A percentile compares a stretch with the other conserved stretches of the same genome.
phyloP scores from a whole-genome alignment of 2,888 invertebrate species.

The Dusona sp. region DNA sequence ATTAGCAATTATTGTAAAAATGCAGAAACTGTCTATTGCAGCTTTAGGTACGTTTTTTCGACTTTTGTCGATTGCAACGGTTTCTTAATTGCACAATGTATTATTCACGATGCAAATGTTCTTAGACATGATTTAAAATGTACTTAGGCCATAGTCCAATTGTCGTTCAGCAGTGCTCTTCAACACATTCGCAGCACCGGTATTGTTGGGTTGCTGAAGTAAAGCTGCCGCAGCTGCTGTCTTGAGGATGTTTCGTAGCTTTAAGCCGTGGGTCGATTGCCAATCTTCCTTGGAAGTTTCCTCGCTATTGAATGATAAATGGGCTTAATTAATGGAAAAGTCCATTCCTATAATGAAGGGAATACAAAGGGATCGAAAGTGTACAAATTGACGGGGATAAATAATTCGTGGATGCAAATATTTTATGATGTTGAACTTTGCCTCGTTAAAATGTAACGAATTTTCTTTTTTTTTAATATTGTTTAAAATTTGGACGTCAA shows the following conservation, averaged over 20 bases:
- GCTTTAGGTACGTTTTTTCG: neutral
- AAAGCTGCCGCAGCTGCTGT: constrained; percentile 76
- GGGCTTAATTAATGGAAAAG: neutral
- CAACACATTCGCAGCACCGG: constrained; percentile 75
- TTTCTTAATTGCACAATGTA: neutral
- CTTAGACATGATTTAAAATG: constrained; percentile 41
- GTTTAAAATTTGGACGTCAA: neutral
- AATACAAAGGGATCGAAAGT: neutral
- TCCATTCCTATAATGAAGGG: neutral
- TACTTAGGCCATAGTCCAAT: constrained; percentile 80
- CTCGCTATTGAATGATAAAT: constrained; percentile 72
- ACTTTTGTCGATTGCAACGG: too few species aligned
- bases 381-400: neutral
- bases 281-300: constrained; percentile 77
- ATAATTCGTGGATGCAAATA: neutral
- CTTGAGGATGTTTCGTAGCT: constrained; percentile 75
- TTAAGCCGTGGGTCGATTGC: constrained; percentile 75
- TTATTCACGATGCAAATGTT: neutral
- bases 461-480: too few species aligned
- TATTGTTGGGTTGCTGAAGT: constrained; percentile 75
- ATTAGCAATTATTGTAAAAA: neutral
- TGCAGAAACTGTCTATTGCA: neutral
- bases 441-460: neutral
- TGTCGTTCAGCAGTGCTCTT: constrained; percentile 80
- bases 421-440: neutral